A percentile compares a stretch with the other conserved stretches of the same genome.
phyloP scores from a whole-genome alignment of 2,888 invertebrate species.

The Eilema caniola region DNA sequence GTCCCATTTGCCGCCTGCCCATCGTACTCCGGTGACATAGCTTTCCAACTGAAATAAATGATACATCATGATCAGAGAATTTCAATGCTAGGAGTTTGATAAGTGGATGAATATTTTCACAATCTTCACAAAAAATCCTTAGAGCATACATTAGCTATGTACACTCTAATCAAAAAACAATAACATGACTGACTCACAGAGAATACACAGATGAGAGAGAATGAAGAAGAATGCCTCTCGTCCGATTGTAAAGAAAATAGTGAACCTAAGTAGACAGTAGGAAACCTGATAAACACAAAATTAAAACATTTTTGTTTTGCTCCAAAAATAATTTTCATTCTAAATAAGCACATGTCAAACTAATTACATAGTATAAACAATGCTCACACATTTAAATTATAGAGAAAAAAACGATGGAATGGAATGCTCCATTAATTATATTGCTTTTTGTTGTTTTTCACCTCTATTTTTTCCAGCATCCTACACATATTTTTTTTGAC shows the following conservation, averaged over 20 bases:
- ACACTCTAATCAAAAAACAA: too few relatives aligned
- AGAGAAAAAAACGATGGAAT: not conserved
- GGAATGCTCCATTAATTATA: not conserved
- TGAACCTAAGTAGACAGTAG: too few relatives aligned
- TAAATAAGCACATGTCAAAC: too few relatives aligned
- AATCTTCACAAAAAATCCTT: too few relatives aligned
- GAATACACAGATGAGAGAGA: not conserved
- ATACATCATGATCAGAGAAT: not conserved
- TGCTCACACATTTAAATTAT: not conserved
- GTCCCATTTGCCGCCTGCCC: constrained; percentile 77
- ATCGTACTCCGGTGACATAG: constrained; percentile 77
- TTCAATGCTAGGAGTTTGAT: not conserved
- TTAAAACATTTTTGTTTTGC: too few relatives aligned
- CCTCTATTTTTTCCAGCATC: not conserved
- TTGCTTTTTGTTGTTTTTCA: not conserved
- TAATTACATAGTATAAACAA: not conserved
- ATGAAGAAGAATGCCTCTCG: not conserved
- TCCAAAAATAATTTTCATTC: too few relatives aligned
- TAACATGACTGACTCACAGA: not conserved
- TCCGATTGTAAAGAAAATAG: too few relatives aligned
- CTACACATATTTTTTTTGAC: not conserved
- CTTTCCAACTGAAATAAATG: constrained; percentile 75
- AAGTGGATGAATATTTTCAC: too few relatives aligned
- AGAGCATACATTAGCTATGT: too few relatives aligned
- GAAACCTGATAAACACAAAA: too few relatives aligned